These are phyloP conservation scores for Anoplophora glabripennis DNA, from an alignment of 1,140 invertebrate genomes.

Conservation along the genomic window DNA sequence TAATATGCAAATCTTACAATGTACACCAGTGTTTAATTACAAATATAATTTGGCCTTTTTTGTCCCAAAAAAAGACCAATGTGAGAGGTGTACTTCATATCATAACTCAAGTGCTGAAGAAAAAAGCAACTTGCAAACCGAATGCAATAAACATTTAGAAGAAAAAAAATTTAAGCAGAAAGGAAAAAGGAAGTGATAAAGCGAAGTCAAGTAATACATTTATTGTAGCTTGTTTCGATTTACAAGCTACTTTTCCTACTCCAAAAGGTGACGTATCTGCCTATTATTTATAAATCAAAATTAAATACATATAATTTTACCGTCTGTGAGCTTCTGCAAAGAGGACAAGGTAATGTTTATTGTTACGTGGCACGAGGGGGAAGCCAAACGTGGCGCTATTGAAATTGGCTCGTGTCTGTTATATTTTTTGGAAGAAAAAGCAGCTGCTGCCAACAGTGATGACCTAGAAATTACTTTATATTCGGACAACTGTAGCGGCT, in stretches of 20 bases:
- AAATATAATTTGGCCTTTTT: constrained; percentile 46
- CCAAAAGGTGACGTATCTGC: constrained; percentile 41
- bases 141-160: constrained; percentile 11
- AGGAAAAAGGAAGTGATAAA: constrained; percentile 14
- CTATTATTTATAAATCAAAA: constrained; percentile 50
- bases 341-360: constrained; percentile 29
- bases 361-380: constrained; percentile 50
- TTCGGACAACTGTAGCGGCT: constrained; percentile 47
- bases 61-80: constrained; percentile 27
- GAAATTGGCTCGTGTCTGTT: constrained; percentile 48
- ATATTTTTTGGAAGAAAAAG: constrained; percentile 40
- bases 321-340: constrained; percentile 45
- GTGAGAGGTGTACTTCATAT: constrained; percentile 14
- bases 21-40: constrained; percentile 39
- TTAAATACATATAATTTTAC: constrained; percentile 48
- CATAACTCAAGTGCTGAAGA: constrained; percentile 14
- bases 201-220: too few species aligned
- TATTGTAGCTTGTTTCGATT: constrained; percentile 41
- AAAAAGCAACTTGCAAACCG: constrained; percentile 1
- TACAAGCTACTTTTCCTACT: constrained; percentile 42
- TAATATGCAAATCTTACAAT: constrained; percentile 33
- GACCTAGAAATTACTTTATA: constrained; percentile 29
- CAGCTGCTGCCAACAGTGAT: constrained; percentile 32
- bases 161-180: constrained; percentile 16
- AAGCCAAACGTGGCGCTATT: constrained; percentile 46